phyloP scores from a whole-genome alignment of 23 tunicate species.

The Trididemnum clinides region DNA sequence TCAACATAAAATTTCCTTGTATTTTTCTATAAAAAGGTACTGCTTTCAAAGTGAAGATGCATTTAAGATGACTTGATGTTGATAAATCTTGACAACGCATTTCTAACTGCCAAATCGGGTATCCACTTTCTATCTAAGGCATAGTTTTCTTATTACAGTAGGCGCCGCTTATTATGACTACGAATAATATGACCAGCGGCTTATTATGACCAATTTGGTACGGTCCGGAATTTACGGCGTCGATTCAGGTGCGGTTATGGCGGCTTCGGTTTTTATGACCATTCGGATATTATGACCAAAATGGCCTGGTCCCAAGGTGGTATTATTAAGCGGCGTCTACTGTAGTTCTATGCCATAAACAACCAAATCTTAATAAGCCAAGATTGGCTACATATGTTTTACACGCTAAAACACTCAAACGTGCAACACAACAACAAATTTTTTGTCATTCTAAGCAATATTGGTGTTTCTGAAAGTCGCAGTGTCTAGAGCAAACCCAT shows the following conservation, averaged over 20 bases:
- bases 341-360: neutral
- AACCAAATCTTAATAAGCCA: neutral
- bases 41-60: neutral
- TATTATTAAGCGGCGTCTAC: too few relatives aligned
- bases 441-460: neutral
- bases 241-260: too few relatives aligned
- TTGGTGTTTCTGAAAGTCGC: too few relatives aligned
- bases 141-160: neutral
- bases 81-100: neutral
- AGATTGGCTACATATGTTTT: neutral
- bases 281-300: too few relatives aligned
- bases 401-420: neutral
- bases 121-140: neutral
- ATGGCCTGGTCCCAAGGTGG: too few relatives aligned
- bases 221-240: too few relatives aligned
- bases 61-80: conserved; percentile 16
- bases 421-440: neutral
- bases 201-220: too few relatives aligned
- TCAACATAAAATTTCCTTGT: neutral
- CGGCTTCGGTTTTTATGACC: too few relatives aligned
- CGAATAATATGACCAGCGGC: too few relatives aligned
- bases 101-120: neutral
- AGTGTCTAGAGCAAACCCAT: neutral
- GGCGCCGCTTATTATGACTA: too few relatives aligned
- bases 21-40: neutral